Percentiles rank a stretch among this genome's conserved stretches.
Evolutionary conservation across 2,888 invertebrate species (phyloP).

Genomic region (Deilephila porcellus): DNA sequence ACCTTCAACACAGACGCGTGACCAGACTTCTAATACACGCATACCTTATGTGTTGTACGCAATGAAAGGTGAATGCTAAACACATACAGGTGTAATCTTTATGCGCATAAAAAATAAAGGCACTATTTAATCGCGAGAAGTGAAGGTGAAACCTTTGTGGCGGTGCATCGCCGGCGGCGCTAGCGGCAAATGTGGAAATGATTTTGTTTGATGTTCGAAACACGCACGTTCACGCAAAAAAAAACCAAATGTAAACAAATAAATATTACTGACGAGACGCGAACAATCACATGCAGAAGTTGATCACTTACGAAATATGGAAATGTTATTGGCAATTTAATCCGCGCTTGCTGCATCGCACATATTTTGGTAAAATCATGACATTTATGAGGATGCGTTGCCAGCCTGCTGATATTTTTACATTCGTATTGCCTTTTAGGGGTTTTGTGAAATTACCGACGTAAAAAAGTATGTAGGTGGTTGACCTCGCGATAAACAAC

Average conservation of each 20-base stretch:
- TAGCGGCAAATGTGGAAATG: background rate
- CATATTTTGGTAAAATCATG: background rate
- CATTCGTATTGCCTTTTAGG: background rate
- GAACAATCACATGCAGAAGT: background rate
- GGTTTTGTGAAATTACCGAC: conserved; percentile 1
- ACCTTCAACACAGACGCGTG: conserved; percentile 33
- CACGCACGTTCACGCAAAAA: background rate
- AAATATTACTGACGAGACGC: background rate
- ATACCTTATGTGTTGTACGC: conserved; percentile 20
- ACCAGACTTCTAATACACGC: conserved; percentile 28
- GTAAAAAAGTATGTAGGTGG: conserved; percentile 15
- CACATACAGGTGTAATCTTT: conserved; percentile 17
- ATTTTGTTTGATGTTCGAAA: background rate
- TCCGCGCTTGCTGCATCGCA: no score
- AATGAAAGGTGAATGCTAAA: conserved; percentile 37
- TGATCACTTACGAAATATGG: background rate
- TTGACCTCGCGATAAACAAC: conserved; percentile 13
- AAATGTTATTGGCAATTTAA: background rate
- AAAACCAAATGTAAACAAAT: background rate
- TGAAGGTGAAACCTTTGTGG: background rate
- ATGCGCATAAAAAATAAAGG: background rate
- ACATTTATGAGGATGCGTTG: background rate
- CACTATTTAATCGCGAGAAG: background rate
- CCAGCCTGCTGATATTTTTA: background rate
- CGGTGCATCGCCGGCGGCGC: background rate